Base-by-base conservation (phyloP, 2,797 vertebrate species). In the Synanceia verrucosa region DNA sequence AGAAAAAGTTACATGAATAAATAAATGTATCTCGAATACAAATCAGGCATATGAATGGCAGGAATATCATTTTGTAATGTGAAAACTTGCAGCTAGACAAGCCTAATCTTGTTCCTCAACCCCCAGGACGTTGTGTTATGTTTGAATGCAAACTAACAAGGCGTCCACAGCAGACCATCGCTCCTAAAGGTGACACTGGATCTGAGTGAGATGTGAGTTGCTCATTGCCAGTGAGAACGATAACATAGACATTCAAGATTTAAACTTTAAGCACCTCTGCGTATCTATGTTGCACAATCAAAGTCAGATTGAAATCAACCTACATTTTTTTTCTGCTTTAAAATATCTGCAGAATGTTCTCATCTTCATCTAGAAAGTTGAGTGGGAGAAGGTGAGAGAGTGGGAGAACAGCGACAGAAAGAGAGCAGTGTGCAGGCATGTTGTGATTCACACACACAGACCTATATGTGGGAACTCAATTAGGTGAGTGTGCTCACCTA, bases 391-490 rank as follows among this genome's bases (percentile, higher is more conserved):
- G 48, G 55, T 37, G 69, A 63, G 36, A 53, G 46, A 70, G 73
- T 75, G 39, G 66, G 73, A 67, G 69, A 26, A 23, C 37, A 24
- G 59, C 57, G 72, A 78, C 18, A 26, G 71, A 70, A 46, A 61
- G 34, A 65, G 53, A 69, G 50, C 39, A 14, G 19, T 26, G 48
- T 58, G 65, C 51, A 69, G 44, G 55, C 57, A 75, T 76, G 79
- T 81, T 80, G 68, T 78, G 61, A 84, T 66, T 68, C 65, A 62
- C 70, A 51, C 0, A 7, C 53, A 29, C n/a, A 82, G 82, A 81
- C 82, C 79, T 83, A 74, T 64, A 77, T 78, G 67, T 33, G 37
- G 36, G 59, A 73, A 60, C 63, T 79, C 73, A 71, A 68, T 81
- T 73, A 75, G 65, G 70, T 50, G 58, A 61, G 46, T 11, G 58